A percentile compares a stretch with the other conserved stretches of the same genome.
Conservation (phyloP, 2,113 vertebrate species). For the Erinaceus europaeus region DNA sequence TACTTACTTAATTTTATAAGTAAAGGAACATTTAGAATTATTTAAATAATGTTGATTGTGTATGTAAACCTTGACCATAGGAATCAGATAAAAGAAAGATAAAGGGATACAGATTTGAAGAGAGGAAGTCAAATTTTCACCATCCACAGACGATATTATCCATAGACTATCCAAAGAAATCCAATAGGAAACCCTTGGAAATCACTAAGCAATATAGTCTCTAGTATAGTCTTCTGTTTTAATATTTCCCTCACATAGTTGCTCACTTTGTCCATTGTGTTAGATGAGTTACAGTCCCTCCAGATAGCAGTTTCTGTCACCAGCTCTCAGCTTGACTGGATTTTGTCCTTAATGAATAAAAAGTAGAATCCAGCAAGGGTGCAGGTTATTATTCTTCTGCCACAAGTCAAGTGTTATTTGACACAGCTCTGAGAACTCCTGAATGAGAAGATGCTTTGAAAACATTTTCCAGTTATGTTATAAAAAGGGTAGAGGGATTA, state of each 20-base stretch:
- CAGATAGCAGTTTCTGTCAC: background rate
- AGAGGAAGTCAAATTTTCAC: no score
- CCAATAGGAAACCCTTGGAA: background rate
- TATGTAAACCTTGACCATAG: no score
- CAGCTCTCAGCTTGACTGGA: background rate
- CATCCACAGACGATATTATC: no score
- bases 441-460: background rate
- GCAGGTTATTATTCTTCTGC: background rate
- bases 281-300: background rate
- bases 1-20: background rate
- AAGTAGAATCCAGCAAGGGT: background rate
- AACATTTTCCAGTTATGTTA: conserved; percentile 18
- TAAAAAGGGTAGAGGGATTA: background rate
- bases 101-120: no score
- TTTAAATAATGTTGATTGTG: background rate
- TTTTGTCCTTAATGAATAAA: background rate
- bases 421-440: background rate
- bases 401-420: background rate
- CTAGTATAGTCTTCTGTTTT: background rate
- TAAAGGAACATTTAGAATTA: background rate
- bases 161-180: no score
- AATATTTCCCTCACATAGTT: background rate
- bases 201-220: background rate
- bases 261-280: background rate
- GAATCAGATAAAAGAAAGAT: no score